Conservation (phyloP, 2,113 vertebrate genomes). For the Ammodytes dubius region DNA sequence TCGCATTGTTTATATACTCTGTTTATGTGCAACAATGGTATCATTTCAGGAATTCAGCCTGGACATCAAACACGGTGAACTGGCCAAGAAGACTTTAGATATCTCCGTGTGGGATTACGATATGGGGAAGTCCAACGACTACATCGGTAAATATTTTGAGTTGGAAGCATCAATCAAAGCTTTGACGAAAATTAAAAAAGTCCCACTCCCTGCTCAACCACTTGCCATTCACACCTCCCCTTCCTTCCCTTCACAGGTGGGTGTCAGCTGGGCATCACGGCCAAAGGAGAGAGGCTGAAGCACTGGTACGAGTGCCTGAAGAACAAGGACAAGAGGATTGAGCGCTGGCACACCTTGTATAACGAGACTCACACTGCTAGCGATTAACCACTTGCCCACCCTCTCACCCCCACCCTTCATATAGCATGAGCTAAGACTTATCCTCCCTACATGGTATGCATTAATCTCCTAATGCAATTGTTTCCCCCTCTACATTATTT, state of each 20-base stretch:
- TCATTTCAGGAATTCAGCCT: slow-evolving; percentile 94
- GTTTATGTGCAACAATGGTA: too few relatives aligned
- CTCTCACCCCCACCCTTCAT: background rate
- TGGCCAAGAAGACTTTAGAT: slow-evolving; percentile 97
- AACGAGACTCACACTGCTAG: slow-evolving; percentile 92
- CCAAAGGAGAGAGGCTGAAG: slow-evolving; percentile 96
- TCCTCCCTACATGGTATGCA: slow-evolving; percentile 47
- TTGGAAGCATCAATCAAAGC: background rate
- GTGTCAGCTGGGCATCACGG: slow-evolving; percentile 95
- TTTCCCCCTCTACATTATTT: background rate
- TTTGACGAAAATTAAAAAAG: background rate
- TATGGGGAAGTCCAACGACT: slow-evolving; percentile 97
- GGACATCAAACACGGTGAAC: slow-evolving; percentile 95
- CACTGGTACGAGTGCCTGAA: slow-evolving; percentile 99
- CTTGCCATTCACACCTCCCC: slow-evolving; percentile 8
- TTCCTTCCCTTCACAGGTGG: slow-evolving; percentile 81
- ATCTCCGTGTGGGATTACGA: slow-evolving; percentile 99
- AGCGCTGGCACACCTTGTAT: slow-evolving; percentile 96
- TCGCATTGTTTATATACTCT: background rate
- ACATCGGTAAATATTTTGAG: slow-evolving; percentile 89
- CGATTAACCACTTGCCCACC: slow-evolving; percentile 82
- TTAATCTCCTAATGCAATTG: slow-evolving; percentile 39
- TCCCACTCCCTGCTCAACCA: background rate
- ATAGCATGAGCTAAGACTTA: slow-evolving; percentile 44
- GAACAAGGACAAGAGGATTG: slow-evolving; percentile 99